Evolutionary conservation across 2,888 invertebrate species (phyloP), one percentile per base, ranked within the genome.

Genomic region (Epinotia demarniana): DNA sequence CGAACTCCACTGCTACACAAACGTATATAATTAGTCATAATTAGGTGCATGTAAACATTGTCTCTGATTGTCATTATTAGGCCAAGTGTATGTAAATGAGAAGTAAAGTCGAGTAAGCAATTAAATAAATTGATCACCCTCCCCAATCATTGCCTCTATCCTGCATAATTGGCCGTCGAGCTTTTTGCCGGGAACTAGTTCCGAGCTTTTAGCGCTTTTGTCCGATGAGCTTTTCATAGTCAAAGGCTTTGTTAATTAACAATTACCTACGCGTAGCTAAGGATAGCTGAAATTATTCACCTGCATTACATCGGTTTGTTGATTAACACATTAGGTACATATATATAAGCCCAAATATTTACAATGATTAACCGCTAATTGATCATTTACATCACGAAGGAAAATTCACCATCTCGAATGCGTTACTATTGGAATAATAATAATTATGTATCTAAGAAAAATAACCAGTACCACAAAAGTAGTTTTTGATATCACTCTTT

Each of bases 101-200:
- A 39, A 74, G 49, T 64, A 53, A 57, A 49, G 49, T 18, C 58
- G 39, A 64, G 64, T 64, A 39, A 70, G 64, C 53, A 64, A 64
- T 75, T 75, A 75, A 75, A 74, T 39, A 69, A 64, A 69, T 64
- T 58, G 63, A 64, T 74, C 69, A 62, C n/a, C 18, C 68, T 73
- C 19, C 19, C 58, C 58, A 70, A 75, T 75, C 63, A 70, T 64
- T 64, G 58, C 39, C 63, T 70, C 70, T 70, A 75, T 70, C 58
- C 62, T 23, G 39, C 68, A 46, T 69, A 69, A 70, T 75, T 70
- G 49, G 63, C 63, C 43, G 33, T 46, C 33, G 57, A 58, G 43
- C 73, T 62, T 70, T 75, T 64, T 70, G 60, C 57, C 64, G 57
- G 58, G 63, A 63, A 46, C 63, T 75, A 64, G 74, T 64, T 70